Conservation (phyloP, 2,888 invertebrate species). For the Melanostoma scalare region DNA sequence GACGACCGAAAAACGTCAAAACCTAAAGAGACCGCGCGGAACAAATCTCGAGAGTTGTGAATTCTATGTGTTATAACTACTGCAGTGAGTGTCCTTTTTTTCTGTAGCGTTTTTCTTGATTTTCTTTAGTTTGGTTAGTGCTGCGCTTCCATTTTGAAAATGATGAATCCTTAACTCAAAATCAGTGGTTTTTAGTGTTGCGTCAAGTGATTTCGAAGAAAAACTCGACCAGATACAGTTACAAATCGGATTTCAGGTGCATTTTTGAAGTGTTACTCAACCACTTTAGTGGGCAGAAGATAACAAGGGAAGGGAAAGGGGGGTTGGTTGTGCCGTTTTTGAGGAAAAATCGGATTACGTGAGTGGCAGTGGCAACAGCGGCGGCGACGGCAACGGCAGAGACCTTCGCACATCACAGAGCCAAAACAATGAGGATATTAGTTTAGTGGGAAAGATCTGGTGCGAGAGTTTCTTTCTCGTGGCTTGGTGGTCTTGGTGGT, state of each 20-base stretch:
- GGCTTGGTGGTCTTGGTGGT: slow-evolving; percentile 9
- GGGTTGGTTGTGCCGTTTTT: background rate
- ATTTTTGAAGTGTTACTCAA: slow-evolving; percentile 66
- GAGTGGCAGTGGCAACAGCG: slow-evolving; percentile 65
- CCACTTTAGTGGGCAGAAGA: slow-evolving; percentile 8
- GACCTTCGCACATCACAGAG: slow-evolving; percentile 66
- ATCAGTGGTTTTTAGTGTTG: slow-evolving; percentile 43
- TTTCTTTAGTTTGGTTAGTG: slow-evolving; percentile 1
- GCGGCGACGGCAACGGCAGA: slow-evolving; percentile 62
- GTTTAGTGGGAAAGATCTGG: slow-evolving; percentile 57
- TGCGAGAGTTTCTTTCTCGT: slow-evolving; percentile 26
- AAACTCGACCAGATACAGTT: slow-evolving; percentile 31
- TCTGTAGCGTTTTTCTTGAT: background rate
- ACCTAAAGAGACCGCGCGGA: slow-evolving; percentile 62
- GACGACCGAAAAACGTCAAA: slow-evolving; percentile 41
- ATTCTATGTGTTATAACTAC: slow-evolving; percentile 58
- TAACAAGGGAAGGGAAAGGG: slow-evolving; percentile 9
- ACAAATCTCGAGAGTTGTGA: slow-evolving; percentile 70
- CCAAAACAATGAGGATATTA: slow-evolving; percentile 68
- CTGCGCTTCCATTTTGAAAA: slow-evolving; percentile 53
- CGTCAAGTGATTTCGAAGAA: slow-evolving; percentile 5
- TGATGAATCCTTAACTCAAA: slow-evolving; percentile 9
- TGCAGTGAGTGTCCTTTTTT: slow-evolving; percentile 64
- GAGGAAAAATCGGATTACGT: slow-evolving; percentile 67
- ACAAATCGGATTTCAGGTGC: slow-evolving; percentile 36